Conservation (phyloP, 2,888 invertebrate species). For the Pecten maximus region DNA sequence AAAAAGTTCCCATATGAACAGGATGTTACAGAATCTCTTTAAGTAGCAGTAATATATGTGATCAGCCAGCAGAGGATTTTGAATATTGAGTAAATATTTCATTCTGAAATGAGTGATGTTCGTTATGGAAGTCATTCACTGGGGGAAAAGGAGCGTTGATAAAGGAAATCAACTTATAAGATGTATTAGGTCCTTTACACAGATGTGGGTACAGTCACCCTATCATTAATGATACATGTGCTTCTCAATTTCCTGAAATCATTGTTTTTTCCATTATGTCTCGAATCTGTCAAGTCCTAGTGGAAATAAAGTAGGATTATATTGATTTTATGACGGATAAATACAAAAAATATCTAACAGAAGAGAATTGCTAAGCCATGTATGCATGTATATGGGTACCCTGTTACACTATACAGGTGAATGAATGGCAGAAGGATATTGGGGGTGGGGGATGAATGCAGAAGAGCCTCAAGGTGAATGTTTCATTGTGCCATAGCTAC, state of each 20-base stretch:
- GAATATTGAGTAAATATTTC: not conserved
- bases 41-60: not conserved
- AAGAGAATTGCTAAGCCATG: not conserved
- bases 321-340: slow-evolving; percentile 5
- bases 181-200: not conserved
- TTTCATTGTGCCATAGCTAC: too few relatives aligned
- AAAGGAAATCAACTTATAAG: not conserved
- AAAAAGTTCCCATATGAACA: too few relatives aligned
- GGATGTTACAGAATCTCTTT: not conserved
- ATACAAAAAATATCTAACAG: not conserved
- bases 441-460: not conserved
- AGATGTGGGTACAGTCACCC: not conserved
- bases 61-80: not conserved
- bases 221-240: not conserved
- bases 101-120: not conserved
- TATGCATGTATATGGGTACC: too few relatives aligned
- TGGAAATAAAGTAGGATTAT: not conserved
- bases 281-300: not conserved
- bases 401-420: too few relatives aligned
- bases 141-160: not conserved
- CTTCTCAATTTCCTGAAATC: not conserved
- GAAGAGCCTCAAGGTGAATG: too few relatives aligned
- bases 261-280: not conserved
- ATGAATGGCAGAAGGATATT: not conserved
- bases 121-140: not conserved